Evolutionary conservation across 2,113 vertebrate species (phyloP).

Genomic region (Pseudopodoces humilis): DNA sequence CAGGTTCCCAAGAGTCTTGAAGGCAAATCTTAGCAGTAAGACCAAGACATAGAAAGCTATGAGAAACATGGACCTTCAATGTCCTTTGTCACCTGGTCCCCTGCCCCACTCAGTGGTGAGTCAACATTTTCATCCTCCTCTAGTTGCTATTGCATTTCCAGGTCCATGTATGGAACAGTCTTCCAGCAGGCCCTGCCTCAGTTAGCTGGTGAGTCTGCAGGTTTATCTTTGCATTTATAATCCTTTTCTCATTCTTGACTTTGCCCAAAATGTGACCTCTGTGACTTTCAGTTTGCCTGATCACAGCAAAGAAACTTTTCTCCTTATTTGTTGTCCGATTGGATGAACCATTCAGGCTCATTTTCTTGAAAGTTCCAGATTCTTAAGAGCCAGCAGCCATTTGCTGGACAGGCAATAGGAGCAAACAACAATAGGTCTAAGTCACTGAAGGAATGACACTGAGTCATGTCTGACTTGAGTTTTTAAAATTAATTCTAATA

Average conservation of each 20-base stretch:
- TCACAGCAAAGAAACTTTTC: background rate
- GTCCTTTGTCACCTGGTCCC: background rate
- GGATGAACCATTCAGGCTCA: background rate
- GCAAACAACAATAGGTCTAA: background rate
- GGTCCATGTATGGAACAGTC: background rate
- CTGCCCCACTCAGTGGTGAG: background rate
- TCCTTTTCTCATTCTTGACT: background rate
- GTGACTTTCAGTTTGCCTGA: background rate
- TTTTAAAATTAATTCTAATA: background rate
- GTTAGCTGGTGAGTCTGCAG: background rate
- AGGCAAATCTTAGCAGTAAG: background rate
- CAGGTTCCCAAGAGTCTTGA: background rate
- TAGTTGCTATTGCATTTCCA: background rate
- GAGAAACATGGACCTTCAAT: background rate
- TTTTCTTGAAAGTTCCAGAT: background rate
- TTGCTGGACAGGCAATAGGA: background rate
- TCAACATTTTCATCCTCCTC: background rate
- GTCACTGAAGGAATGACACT: background rate
- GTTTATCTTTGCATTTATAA: background rate
- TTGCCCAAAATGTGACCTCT: background rate
- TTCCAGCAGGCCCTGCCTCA: background rate
- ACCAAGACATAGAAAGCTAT: background rate
- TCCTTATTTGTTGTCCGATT: background rate
- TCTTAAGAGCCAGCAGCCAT: background rate
- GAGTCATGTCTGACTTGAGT: background rate